Evolutionary conservation across 2,888 invertebrate species (phyloP), one percentile per base, ranked within the genome.

Genomic region (Physocephala rufipes): DNA sequence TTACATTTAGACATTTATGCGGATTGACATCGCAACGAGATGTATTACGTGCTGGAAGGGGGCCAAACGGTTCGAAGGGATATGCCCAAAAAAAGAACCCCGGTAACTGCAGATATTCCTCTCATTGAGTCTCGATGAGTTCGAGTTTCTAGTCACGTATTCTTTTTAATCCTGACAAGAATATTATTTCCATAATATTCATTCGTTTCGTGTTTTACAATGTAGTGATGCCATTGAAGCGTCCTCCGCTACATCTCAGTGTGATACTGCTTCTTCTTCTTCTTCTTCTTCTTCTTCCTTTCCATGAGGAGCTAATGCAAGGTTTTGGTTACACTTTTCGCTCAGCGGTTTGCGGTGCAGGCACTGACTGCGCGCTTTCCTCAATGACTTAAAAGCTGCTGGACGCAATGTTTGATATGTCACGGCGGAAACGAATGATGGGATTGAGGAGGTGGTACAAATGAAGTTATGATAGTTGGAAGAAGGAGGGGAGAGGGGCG

Each of bases 141-240:
- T 83, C 83, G 79, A 82, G 80, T 84, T 85, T 81, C 85, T 72
- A 82, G 82, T 84, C 85, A 85, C 85, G 85, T 85, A 79, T 81
- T 80, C 84, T 83, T 85, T 85, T 85, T 85, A 85, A 85, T 85
- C 85, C 85, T 85, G 85, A 85, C 84, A 84, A 82, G 85, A 85
- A 85, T 85, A 85, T 83, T 81, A 82, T 83, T 82, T 81, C 79
- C 81, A 83, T 81, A 79, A 80, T 83, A 82, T 74, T 74, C 74
- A 12, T 21, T 53, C 36, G 73, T 74, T 76, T 74, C 71, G 65
- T 68, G 68, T 51, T 9, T 4, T 36, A 36, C 36, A 36, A 36
- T 36, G 36, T 36, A 36, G 9, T 7, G 36, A 36, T n/a, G 59
- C 68, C 21, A 59, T 68, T 26, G 15, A n/a, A 21, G 19, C 55